Evolutionary conservation across 2,113 vertebrate species (phyloP).

Genomic region (Spilogale gracilis): DNA sequence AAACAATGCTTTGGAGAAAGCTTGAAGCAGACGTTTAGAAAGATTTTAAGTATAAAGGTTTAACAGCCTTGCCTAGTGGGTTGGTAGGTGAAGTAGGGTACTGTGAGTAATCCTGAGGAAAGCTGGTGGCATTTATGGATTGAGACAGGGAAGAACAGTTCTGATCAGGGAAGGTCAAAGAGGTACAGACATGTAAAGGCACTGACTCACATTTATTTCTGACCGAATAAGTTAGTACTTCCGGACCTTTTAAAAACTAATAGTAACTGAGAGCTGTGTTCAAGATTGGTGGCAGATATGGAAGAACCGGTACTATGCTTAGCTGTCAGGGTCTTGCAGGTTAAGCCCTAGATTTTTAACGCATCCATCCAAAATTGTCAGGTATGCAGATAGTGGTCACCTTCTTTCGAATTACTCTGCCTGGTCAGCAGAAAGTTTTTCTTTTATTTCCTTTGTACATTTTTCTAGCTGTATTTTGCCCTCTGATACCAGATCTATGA

Average conservation of each 20-base stretch:
- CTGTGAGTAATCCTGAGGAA: neutral
- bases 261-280: neutral
- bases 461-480: conserved; percentile 12
- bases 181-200: neutral
- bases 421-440: neutral
- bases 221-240: neutral
- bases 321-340: neutral
- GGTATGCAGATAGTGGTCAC: neutral
- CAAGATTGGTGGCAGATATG: neutral
- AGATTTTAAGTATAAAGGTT: neutral
- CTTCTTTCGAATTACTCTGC: conserved; percentile 3
- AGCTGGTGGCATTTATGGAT: neutral
- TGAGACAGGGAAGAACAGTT: neutral
- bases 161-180: neutral
- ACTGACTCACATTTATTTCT: neutral
- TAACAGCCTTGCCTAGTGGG: neutral
- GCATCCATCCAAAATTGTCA: neutral
- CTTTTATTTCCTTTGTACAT: neutral
- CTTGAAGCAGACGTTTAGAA: neutral
- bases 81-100: neutral
- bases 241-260: neutral
- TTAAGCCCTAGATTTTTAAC: neutral
- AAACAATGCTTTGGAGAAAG: neutral
- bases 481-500: neutral
- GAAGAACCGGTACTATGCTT: neutral